phyloP scores from a whole-genome alignment of 2,797 vertebrate genomes.

The Ambastaia sidthimunki region DNA sequence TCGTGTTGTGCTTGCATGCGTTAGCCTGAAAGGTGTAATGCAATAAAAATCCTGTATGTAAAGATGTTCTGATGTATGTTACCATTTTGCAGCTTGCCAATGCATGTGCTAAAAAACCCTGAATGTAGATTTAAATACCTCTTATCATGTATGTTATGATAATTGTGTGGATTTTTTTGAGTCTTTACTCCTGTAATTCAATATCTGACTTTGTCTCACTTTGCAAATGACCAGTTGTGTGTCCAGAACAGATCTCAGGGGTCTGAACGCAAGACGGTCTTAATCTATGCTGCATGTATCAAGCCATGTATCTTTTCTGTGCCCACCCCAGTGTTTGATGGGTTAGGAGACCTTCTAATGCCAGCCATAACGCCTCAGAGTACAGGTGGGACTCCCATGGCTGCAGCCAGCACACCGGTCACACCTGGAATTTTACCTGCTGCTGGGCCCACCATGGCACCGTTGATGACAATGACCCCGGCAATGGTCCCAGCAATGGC shows the following conservation, averaged over 20 bases:
- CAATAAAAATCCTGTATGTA: neutral
- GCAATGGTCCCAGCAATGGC: slow-evolving; percentile 5
- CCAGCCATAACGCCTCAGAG: slow-evolving; percentile 91
- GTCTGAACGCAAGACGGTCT: slow-evolving; percentile 36
- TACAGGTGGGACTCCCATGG: slow-evolving; percentile 79
- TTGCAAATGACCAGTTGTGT: neutral
- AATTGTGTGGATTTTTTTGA: neutral
- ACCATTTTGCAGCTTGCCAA: slow-evolving; percentile 7
- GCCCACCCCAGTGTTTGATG: slow-evolving; percentile 86
- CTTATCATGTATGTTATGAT: neutral
- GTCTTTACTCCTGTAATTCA: neutral
- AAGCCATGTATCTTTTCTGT: slow-evolving; percentile 30
- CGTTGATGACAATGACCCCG: neutral
- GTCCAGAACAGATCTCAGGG: neutral
- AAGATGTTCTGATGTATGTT: slow-evolving; percentile 1
- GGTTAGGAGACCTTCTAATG: slow-evolving; percentile 97
- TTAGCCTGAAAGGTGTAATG: neutral
- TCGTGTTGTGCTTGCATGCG: neutral
- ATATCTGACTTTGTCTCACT: neutral
- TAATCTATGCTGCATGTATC: slow-evolving; percentile 61
- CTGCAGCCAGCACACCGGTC: slow-evolving; percentile 70
- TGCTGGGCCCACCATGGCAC: slow-evolving; percentile 38
- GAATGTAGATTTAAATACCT: slow-evolving; percentile 14
- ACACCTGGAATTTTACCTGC: slow-evolving; percentile 59
- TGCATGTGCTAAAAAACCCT: slow-evolving; percentile 26